phyloP scores from a whole-genome alignment of 2,888 invertebrate species.

The Pheosia gnoma region DNA sequence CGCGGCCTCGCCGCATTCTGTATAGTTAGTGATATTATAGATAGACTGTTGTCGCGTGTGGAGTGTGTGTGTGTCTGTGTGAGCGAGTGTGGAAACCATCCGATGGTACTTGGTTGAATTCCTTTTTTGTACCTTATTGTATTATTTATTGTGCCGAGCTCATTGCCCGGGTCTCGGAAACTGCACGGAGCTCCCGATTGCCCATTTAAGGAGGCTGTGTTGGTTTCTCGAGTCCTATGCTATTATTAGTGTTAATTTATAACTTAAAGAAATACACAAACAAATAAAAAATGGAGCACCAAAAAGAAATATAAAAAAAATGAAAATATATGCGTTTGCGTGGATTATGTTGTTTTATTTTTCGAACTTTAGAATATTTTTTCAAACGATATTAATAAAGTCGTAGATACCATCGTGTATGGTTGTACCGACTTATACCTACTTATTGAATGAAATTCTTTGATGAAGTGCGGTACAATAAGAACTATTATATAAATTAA shows the following conservation, averaged over 20 bases:
- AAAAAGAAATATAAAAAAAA: slow-evolving; percentile 75
- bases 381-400: too few relatives aligned
- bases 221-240: slow-evolving; percentile 66
- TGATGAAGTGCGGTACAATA: too few relatives aligned
- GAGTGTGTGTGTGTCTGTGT: slow-evolving; percentile 69
- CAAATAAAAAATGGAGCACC: slow-evolving; percentile 81
- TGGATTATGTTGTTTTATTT: slow-evolving; percentile 67
- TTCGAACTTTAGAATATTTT: not conserved
- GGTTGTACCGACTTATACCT: too few relatives aligned
- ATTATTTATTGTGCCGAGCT: slow-evolving; percentile 83
- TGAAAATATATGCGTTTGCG: slow-evolving; percentile 81
- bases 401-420: too few relatives aligned
- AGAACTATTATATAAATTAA: too few relatives aligned
- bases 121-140: slow-evolving; percentile 77
- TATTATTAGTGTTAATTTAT: slow-evolving; percentile 81
- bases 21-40: slow-evolving; percentile 83
- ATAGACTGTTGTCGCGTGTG: slow-evolving; percentile 75
- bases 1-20: slow-evolving; percentile 73
- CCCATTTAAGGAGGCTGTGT: slow-evolving; percentile 77
- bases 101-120: slow-evolving; percentile 76
- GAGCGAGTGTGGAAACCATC: slow-evolving; percentile 74
- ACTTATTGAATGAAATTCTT: not conserved
- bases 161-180: slow-evolving; percentile 77
- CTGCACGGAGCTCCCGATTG: slow-evolving; percentile 72
- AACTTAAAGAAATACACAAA: slow-evolving; percentile 76